Base-by-base conservation (phyloP, 2,113 vertebrate genomes). In the Abramis brama region DNA sequence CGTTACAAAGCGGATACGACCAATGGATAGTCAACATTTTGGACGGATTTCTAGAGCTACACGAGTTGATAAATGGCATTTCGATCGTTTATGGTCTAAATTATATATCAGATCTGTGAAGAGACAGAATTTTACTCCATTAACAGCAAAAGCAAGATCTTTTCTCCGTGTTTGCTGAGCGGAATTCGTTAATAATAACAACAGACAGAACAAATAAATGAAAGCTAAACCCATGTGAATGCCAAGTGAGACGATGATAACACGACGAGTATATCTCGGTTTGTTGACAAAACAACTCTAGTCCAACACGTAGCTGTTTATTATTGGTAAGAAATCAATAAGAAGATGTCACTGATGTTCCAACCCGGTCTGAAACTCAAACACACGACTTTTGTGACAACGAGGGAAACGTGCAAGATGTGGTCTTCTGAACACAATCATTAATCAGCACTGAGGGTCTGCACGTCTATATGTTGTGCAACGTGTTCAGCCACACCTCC, bases 401-500 rank as follows among this genome's bases (percentile, higher is more conserved):
- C 60, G 79, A 50, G 25, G 10, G 5, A 33, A 55, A 82, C 80
- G 64, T 82, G 80, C 25, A n/a, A 17, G 79, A 2, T 2, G 45
- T 82, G 79, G 23, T 33, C 3, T 30, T 17, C 50, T 52, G 17
- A 3, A 19, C 76, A 12, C 10, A 15, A 52, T n/a, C 55, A n/a
- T 79, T 2, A 25, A 7, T 79, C 77, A 43, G 21, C n/a, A 47
- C 4, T 45, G 59, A 75, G 36, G 76, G 76, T 79, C 76, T 47
- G 36, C 57, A 47, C 39, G 80, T 52, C 79, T 62, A 10, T 10
- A 0, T 43, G 39, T 9, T 8, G 39, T 39, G 6, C 0, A 27
- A 1, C 36, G 36, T 39, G 39, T 43, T 43, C 9, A 43, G 86
- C 87, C 83, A 91, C 62, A 82, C 90, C 89, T 87, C 87, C 19